phyloP scores from a whole-genome alignment of 2,797 vertebrate species.

The Hafferia zeledoni region DNA sequence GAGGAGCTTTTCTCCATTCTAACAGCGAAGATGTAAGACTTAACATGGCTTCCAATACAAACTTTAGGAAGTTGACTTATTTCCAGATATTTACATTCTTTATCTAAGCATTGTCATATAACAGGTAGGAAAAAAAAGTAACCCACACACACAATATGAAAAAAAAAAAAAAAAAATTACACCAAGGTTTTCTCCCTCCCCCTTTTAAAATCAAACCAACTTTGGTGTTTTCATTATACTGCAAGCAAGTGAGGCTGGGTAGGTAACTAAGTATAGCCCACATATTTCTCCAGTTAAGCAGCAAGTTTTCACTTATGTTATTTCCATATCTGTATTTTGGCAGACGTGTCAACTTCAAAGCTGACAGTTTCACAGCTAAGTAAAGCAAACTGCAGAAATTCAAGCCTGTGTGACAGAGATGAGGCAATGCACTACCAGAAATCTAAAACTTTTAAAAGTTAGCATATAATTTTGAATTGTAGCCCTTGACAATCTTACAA shows the following conservation, averaged over 20 bases:
- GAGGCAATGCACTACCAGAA: background rate
- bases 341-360: background rate
- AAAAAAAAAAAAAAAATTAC: background rate
- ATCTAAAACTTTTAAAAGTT: background rate
- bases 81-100: background rate
- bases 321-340: background rate
- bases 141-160: background rate
- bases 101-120: background rate
- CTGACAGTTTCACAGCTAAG: background rate
- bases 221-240: background rate
- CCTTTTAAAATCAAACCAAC: background rate
- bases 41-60: background rate
- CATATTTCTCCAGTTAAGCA: background rate
- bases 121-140: rapidly evolving
- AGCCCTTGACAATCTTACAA: background rate
- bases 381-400: background rate
- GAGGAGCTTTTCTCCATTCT: background rate
- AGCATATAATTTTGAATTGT: background rate
- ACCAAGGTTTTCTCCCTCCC: background rate
- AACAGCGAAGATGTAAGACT: background rate
- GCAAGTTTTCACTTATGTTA: background rate
- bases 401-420: background rate
- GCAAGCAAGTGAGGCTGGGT: background rate
- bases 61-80: background rate
- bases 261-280: background rate